A percentile compares a stretch with the other conserved stretches of the same genome.
These are phyloP conservation scores for Andrena fulva DNA, from an alignment of 2,888 invertebrate genomes.

Conservation along the genomic window DNA sequence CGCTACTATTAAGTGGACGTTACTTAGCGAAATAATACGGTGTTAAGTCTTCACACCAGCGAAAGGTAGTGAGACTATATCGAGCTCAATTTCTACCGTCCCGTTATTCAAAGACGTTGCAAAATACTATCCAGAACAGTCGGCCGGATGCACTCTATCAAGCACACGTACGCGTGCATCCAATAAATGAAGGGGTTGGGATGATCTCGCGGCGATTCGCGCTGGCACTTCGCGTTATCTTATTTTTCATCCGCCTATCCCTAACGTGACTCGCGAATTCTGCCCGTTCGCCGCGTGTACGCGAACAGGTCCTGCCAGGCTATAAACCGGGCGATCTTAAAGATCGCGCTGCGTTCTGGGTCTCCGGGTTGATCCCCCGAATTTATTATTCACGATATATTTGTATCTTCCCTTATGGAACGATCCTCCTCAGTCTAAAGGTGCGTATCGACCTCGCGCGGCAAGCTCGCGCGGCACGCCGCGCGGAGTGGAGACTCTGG, in stretches of 20 bases:
- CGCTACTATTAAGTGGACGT: no score
- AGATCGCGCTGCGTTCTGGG: slow-evolving; percentile 31
- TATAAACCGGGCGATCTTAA: slow-evolving; percentile 57
- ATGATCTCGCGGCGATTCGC: slow-evolving; percentile 27
- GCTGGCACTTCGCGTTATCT: slow-evolving; percentile 35
- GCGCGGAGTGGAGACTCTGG: no score
- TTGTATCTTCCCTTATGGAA: background rate
- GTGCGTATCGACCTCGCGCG: no score
- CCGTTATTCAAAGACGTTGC: slow-evolving; percentile 5
- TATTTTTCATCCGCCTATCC: slow-evolving; percentile 56
- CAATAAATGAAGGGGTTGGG: slow-evolving; percentile 10
- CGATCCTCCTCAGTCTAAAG: background rate
- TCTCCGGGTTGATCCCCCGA: slow-evolving; percentile 49
- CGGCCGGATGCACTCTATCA: slow-evolving; percentile 23
- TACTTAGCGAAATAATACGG: no score
- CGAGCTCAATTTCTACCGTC: background rate
- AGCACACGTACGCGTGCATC: background rate
- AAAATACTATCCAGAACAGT: background rate
- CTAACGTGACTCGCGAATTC: slow-evolving; percentile 43
- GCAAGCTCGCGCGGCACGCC: no score
- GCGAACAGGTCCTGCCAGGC: slow-evolving; percentile 18
- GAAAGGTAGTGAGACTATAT: background rate
- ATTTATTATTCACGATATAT: slow-evolving; percentile 56
- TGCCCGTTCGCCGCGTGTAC: slow-evolving; percentile 21
- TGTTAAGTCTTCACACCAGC: background rate